Evolutionary conservation across 2,888 invertebrate species (phyloP), one percentile per base, ranked within the genome.

Genomic region (Plebejus anna): DNA sequence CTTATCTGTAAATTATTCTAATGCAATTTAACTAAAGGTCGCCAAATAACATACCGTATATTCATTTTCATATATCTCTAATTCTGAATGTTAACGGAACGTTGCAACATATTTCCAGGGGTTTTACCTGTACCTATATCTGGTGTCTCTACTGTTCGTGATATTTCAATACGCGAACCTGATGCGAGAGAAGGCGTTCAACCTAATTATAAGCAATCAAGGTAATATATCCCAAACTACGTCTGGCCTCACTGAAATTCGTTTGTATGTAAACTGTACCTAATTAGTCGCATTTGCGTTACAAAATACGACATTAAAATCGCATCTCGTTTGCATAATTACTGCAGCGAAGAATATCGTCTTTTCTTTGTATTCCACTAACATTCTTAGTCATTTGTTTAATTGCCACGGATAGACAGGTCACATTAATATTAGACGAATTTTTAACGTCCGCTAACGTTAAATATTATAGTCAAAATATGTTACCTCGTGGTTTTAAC

Each of bases 41-140:
- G 42, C 9, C 2, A 9, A 47, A 2, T 47, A 1, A 47, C 16
- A 3, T 47, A 16, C 22, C 13, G 13, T 13, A 55, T 47, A 9
- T 47, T 47, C 9, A 47, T 47, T 47, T 47, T 47, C 9, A 2
- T 47, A 3, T 47, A 47, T 55, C 13, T 55, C 51, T 16, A 13
- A 16, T 55, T 4, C 9, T 59, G 59, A 59, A 22, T 7, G n/a
- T 59, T 59, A 4, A 55, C 16, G 4, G 16, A 16, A 55, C 55
- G 71, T 79, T 6, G 28, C 66, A 73, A 9, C 57, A 66, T 79
- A 79, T 79, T 91, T 93, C 80, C 94, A 97, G 95, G 97, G 96
- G 73, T 98, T 97, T 88, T 98, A 98, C 89, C 93, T 97, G 71
- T 98, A 97, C 85, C 91, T 98, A 71, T 98, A 98, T 86, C 86